These are phyloP conservation scores for Metridium senile DNA, from an alignment of 92 coral and sea anemone species.

Conservation along the genomic window DNA sequence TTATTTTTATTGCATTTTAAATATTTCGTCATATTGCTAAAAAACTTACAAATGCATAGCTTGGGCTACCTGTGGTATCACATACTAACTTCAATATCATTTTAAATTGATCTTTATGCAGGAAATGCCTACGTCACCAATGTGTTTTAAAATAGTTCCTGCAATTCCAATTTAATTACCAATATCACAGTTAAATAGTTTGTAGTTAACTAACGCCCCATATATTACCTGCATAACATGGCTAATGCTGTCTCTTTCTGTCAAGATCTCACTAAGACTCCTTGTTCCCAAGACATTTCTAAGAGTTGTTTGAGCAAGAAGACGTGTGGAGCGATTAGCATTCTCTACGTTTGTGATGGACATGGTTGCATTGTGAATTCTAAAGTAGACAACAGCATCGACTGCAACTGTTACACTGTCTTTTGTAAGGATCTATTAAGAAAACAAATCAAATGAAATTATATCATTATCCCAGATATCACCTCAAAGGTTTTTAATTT, in stretches of 20 bases:
- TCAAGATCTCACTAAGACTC: slow-evolving; percentile 85
- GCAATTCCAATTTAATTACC: too few species aligned
- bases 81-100: too few species aligned
- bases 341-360: slow-evolving; percentile 93
- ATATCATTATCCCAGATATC: too few species aligned
- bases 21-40: too few species aligned
- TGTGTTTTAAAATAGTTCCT: too few species aligned
- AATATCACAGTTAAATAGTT: not conserved
- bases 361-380: slow-evolving; percentile 93
- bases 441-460: not conserved
- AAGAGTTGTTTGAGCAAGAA: slow-evolving; percentile 91
- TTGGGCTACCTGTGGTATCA: too few species aligned
- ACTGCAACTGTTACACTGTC: slow-evolving; percentile 98
- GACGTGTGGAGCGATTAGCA: slow-evolving; percentile 92
- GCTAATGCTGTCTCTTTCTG: slow-evolving; percentile 83
- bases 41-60: too few species aligned
- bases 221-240: slow-evolving; percentile 84
- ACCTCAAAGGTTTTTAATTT: too few species aligned
- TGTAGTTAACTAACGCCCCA: not conserved
- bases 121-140: too few species aligned
- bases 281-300: slow-evolving; percentile 90
- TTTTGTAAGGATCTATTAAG: slow-evolving; percentile 68
- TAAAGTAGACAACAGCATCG: slow-evolving; percentile 96
- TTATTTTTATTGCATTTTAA: too few species aligned
- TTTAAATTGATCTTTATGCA: too few species aligned